Conservation (phyloP, 2,797 vertebrate genomes). For the Microctenopoma lineatum region DNA sequence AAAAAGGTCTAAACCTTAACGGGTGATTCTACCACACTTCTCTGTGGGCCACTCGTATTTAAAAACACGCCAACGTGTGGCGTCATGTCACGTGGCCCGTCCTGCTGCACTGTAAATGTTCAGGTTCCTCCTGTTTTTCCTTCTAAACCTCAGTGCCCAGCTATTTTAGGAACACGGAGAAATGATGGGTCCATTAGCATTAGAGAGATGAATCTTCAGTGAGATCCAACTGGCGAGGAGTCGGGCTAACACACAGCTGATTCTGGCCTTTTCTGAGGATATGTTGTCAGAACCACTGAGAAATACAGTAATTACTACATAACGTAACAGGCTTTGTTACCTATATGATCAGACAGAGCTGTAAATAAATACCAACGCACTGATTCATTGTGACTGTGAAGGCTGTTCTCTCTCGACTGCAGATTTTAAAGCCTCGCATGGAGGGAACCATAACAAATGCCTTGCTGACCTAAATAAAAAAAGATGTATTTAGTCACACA, state of each 20-base stretch:
- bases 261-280: conserved; percentile 13
- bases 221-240: too few species aligned
- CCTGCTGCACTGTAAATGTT: not conserved
- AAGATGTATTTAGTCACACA: conserved; percentile 19
- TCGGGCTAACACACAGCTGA: not conserved
- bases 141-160: not conserved
- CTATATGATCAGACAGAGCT: not conserved
- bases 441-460: conserved; percentile 75
- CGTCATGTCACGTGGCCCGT: not conserved
- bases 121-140: not conserved
- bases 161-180: not conserved
- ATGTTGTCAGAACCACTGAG: not conserved
- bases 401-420: not conserved
- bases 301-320: not conserved
- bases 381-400: too few species aligned
- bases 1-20: too few species aligned
- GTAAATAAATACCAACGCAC: not conserved
- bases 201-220: too few species aligned
- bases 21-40: too few species aligned
- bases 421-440: conserved; percentile 32
- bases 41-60: too few species aligned
- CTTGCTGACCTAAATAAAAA: conserved; percentile 62
- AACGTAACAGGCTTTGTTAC: not conserved
- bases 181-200: too few species aligned
- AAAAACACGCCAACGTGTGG: not conserved